Percentiles rank a stretch among this genome's conserved stretches.
Evolutionary conservation across 2,797 vertebrate species (phyloP).

Genomic region (Notamacropus eugenii): DNA sequence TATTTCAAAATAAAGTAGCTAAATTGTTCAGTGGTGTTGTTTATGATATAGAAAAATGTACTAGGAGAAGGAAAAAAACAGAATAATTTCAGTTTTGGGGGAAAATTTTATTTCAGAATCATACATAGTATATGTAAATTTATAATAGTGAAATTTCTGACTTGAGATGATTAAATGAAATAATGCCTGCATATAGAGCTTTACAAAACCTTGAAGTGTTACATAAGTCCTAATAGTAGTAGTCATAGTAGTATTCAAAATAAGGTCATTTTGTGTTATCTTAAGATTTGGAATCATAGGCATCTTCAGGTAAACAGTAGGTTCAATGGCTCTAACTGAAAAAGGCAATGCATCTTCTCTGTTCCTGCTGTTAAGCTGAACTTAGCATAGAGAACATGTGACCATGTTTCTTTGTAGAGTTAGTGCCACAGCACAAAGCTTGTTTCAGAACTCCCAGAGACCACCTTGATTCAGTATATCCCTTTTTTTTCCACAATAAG

Average conservation of each 20-base stretch:
- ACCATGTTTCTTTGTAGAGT: not conserved
- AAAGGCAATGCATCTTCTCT: conserved; percentile 34
- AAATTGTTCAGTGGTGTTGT: conserved; percentile 38
- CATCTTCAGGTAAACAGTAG: conserved; percentile 9
- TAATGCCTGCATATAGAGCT: not conserved
- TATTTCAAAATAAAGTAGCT: conserved; percentile 52
- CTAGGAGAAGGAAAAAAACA: conserved; percentile 24
- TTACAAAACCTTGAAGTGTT: not conserved
- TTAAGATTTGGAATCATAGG: not conserved
- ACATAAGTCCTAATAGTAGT: not conserved
- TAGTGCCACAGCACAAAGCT: not conserved
- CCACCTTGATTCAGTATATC: not conserved
- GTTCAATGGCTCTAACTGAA: conserved; percentile 17
- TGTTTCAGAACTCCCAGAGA: not conserved
- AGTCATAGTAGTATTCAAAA: not conserved
- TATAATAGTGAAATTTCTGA: conserved; percentile 14
- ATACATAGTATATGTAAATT: not conserved
- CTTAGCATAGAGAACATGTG: not conserved
- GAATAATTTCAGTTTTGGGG: conserved; percentile 51
- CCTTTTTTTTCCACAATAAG: not conserved
- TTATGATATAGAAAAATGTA: conserved; percentile 19
- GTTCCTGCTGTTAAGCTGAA: not conserved
- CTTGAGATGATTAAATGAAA: not conserved
- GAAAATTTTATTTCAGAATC: conserved; percentile 33
- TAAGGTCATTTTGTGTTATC: conserved; percentile 6